phyloP scores from a whole-genome alignment of 2,888 invertebrate species.

The Macropis europaea region DNA sequence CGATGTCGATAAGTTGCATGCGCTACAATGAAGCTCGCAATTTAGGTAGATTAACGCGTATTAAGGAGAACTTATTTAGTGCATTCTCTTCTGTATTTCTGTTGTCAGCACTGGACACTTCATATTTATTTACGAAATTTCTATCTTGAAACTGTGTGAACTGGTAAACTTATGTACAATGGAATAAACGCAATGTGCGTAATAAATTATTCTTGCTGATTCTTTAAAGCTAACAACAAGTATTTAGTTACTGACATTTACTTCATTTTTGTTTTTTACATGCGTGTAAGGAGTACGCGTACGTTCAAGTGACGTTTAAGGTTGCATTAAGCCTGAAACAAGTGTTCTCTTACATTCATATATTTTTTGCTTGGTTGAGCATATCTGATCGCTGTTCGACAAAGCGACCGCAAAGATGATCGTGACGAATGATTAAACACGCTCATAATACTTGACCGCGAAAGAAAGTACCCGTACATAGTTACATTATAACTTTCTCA shows the following conservation, averaged over 20 bases:
- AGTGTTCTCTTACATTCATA: slow-evolving; percentile 21
- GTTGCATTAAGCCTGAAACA: slow-evolving; percentile 5
- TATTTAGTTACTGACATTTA: no score
- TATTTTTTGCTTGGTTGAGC: slow-evolving; percentile 32
- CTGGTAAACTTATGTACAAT: no score
- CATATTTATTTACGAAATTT: no score
- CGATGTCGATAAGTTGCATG: background rate
- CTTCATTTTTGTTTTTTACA: no score
- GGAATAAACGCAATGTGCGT: no score
- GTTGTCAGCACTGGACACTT: no score
- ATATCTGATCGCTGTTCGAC: slow-evolving; percentile 24
- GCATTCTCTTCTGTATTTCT: no score
- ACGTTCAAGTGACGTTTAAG: background rate
- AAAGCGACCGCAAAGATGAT: slow-evolving; percentile 29
- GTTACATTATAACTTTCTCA: slow-evolving; percentile 23
- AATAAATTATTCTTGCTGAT: no score
- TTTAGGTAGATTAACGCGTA: background rate
- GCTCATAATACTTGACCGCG: slow-evolving; percentile 13
- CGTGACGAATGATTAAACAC: slow-evolving; percentile 32
- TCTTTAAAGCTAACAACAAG: no score
- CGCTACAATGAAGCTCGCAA: background rate
- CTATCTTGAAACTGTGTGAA: no score
- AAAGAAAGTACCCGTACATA: slow-evolving; percentile 20
- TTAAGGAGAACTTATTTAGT: background rate
- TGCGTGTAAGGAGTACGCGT: no score